These are phyloP conservation scores for Pimephales promelas DNA, from an alignment of 2,113 vertebrate species.

Conservation along the genomic window DNA sequence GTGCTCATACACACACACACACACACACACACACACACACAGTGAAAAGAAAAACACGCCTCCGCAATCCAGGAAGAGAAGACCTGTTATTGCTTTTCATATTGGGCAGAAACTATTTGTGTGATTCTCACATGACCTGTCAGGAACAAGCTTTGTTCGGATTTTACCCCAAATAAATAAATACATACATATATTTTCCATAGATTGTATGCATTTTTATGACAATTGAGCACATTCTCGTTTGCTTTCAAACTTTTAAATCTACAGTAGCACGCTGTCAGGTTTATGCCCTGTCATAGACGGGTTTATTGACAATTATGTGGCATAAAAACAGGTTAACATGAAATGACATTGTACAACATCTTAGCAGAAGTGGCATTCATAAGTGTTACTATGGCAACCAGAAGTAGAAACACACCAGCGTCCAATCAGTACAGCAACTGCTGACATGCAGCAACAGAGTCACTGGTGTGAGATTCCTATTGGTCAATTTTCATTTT, in stretches of 20 bases:
- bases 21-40: constrained; percentile 10
- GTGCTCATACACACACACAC: background rate
- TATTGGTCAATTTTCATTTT: background rate
- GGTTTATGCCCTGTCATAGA: background rate
- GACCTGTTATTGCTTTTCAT: constrained; percentile 34
- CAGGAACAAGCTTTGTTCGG: background rate
- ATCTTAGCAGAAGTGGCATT: background rate
- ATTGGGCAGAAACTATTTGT: constrained; percentile 28
- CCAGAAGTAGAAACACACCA: background rate
- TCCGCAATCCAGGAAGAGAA: background rate
- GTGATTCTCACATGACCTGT: constrained; percentile 10
- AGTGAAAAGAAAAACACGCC: constrained; percentile 37
- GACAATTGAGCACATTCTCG: background rate
- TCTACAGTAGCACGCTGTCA: background rate
- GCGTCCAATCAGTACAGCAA: background rate
- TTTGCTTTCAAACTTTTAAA: background rate
- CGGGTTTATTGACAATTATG: background rate
- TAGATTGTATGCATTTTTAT: background rate
- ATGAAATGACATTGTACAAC: background rate
- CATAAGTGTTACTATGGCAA: constrained; percentile 13
- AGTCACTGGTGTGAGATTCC: too few species aligned
- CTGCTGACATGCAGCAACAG: background rate
- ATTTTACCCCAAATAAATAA: background rate
- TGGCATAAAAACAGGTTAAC: background rate
- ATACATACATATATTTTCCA: background rate